Base-by-base conservation (phyloP, 2,888 invertebrate species). In the Poecilus cupreus region DNA sequence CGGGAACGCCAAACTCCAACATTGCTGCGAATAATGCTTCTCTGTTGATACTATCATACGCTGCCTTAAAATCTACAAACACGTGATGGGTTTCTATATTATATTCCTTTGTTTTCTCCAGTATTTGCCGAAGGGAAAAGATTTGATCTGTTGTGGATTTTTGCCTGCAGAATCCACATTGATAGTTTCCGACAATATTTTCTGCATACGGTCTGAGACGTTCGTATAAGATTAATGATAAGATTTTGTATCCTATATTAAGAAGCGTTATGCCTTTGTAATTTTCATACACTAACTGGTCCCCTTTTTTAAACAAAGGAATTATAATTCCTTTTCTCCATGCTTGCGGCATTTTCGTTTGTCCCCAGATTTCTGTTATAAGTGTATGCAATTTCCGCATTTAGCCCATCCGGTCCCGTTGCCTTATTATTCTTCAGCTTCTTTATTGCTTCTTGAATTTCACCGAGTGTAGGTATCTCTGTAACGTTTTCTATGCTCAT, bases 121-220 rank as follows among this genome's bases (percentile, higher is more conserved):
- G 54, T 37, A 57, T 46, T 81, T 82, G 43, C 26, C 68, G 74
- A 11, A 82, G 75, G 8, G 74, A 37, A 22, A 81, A 43, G 13
- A 83, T 74, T 72, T 82, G 74, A 72, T 83, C 64, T 70, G 79
- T 39, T 54, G 46, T 81, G 20, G 76, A 82, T 64, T 22, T 54
- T 13, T 54, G 20, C 22, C 18, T 82, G 76, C 76, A 16, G 18
- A 51, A 51, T 6, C 51, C 57, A 22, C 57, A 16, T 54, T 54
- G 57, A 18, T 54, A 54, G 5, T 54, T 10, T n/a, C 57, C 57
- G 13, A 54, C 18, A 11, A 54, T 54, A 68, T 80, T 82, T 60
- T 77, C 77, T 70, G 76, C 39, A 79, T 82, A 22, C 43, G 57
- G 39, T 49, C 32, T 72, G 68, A 82, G 37, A 43, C 64, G 82